Percentiles rank a stretch among this genome's conserved stretches.
Evolutionary conservation across 2,888 invertebrate genomes (phyloP).

Genomic region (Scaptomyza tumidula): DNA sequence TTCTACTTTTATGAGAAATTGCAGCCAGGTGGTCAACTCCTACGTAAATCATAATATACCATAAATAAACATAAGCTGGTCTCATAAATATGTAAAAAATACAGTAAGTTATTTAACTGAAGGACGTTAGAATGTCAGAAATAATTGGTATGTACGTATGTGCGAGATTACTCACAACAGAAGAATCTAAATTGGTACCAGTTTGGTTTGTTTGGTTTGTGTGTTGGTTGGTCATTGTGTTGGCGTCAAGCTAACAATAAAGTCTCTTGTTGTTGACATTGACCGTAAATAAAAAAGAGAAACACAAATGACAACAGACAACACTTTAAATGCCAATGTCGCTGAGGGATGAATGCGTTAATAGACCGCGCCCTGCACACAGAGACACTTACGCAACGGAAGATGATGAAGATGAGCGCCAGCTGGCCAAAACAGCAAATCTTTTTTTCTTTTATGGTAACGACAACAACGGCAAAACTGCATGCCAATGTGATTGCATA

Average conservation of each 20-base stretch:
- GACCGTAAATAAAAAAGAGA: slow-evolving; percentile 25
- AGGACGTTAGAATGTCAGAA: slow-evolving; percentile 49
- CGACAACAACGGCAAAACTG: slow-evolving; percentile 15
- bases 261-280: slow-evolving; percentile 49
- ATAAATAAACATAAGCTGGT: slow-evolving; percentile 6
- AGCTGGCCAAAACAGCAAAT: slow-evolving; percentile 10
- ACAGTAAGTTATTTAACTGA: slow-evolving; percentile 63
- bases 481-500: slow-evolving; percentile 67
- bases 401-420: slow-evolving; percentile 10
- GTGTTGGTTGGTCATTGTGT: slow-evolving; percentile 16
- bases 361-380: slow-evolving; percentile 16
- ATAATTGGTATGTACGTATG: slow-evolving; percentile 3
- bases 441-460: slow-evolving; percentile 38
- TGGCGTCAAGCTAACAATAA: slow-evolving; percentile 16
- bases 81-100: slow-evolving; percentile 36
- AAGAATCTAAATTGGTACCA: slow-evolving; percentile 36
- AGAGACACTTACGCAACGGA: slow-evolving; percentile 25
- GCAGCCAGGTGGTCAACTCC: background rate
- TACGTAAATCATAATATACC: background rate
- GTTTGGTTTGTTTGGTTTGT: slow-evolving; percentile 26
- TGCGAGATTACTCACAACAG: background rate
- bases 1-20: background rate
- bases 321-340: slow-evolving; percentile 52
- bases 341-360: slow-evolving; percentile 2
- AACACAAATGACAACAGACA: background rate